A percentile compares a stretch with the other conserved stretches of the same genome.
phyloP scores from a whole-genome alignment of 2,113 vertebrate genomes.

The Thermophis baileyi region DNA sequence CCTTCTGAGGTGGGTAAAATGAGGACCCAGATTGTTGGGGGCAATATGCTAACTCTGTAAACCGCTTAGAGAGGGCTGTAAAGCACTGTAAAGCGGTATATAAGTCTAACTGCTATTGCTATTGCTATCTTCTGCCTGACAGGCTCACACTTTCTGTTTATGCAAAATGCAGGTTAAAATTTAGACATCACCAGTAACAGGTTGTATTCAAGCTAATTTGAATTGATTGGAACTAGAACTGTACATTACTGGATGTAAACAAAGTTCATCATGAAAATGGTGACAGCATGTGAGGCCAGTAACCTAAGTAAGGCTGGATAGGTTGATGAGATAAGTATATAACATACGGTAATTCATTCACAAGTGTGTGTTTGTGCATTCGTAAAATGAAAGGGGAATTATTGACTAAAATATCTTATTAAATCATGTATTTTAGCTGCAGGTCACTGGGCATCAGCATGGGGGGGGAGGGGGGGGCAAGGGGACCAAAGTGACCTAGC shows the following conservation, averaged over 20 bases:
- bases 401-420: background rate
- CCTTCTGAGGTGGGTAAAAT: no score
- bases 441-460: background rate
- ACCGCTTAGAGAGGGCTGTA: no score
- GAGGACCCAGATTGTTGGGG: no score
- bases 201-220: constrained; percentile 53
- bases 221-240: constrained; percentile 11
- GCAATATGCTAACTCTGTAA: no score
- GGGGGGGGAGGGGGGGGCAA: background rate
- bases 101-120: no score
- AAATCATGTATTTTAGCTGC: background rate
- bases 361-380: background rate
- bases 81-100: no score
- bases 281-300: background rate
- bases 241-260: background rate
- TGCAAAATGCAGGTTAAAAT: constrained; percentile 58
- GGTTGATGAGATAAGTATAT: background rate
- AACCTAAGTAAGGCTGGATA: background rate
- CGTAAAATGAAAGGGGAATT: background rate
- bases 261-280: background rate
- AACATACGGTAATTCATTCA: background rate
- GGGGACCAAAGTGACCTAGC: background rate
- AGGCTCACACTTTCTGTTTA: constrained; percentile 46
- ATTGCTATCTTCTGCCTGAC: constrained; percentile 69
- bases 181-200: constrained; percentile 51